Evolutionary conservation across 2,797 vertebrate species (phyloP), one percentile per base, ranked within the genome.

Genomic region (Chelonia mydas): DNA sequence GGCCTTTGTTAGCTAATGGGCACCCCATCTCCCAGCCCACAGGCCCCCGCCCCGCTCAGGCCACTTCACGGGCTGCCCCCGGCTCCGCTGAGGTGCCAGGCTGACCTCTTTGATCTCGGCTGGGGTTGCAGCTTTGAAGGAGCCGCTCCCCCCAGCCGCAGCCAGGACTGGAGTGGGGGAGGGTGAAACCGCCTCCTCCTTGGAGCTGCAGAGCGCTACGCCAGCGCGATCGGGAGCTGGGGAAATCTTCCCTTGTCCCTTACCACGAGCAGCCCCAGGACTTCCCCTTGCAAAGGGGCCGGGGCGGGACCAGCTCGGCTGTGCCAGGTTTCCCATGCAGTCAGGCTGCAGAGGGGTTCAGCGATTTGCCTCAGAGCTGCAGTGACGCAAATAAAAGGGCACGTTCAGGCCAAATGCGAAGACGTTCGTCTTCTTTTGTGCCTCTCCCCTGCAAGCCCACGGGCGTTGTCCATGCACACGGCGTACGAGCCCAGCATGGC

Each of bases 81-180:
- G 92, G 92, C 96, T 96, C 98, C 97, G 92, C 95, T 76, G 97
- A 98, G 97, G 97, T 97, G 96, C 97, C 93, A 94, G 91, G 93
- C 3, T 91, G 88, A 97, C 95, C 95, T 90, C 94, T 53, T 80
- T 98, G 97, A 96, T 89, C 95, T 92, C 91, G 83, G 93, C 90
- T 97, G 81, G 72, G 91, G 91, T 79, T 97, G 98, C 61, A 45
- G 92, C 98, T 98, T 97, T 98, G 97, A 98, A 98, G 98, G 95
- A 96, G 57, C 84, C 87, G 27, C 2, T 95, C 83, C 90, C 57
- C 57, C 17, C 6, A 65, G 27, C 15, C 16, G 31, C 31, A 33
- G 31, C 33, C 59, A n/a, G 28, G 59, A 17, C 59, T 12, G 25
- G 9, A 15, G 55, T 23, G 17, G 19, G 76, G 49, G 84, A 79